Percentiles rank a stretch among this genome's conserved stretches.
phyloP scores from a whole-genome alignment of 23 tunicate genomes.

The Aplidium turbinatum region DNA sequence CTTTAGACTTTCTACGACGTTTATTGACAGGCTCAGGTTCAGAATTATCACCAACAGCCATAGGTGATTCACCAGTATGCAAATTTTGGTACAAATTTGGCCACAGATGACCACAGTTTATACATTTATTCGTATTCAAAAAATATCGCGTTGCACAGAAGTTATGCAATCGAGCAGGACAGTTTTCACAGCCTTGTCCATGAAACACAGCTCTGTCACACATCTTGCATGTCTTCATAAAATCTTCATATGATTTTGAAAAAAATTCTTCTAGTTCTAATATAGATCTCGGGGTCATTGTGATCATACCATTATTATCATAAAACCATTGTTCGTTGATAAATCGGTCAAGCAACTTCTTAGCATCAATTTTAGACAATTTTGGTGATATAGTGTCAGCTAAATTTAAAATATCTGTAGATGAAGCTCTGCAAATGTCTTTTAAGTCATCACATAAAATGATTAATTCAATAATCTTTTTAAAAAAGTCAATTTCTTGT shows the following conservation, averaged over 20 bases:
- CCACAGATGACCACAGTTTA: conserved; percentile 35
- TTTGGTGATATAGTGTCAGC: conserved; percentile 59
- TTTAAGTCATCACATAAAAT: conserved; percentile 25
- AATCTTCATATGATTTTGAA: conserved; percentile 26
- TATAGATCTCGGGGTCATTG: conserved; percentile 57
- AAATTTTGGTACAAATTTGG: too few relatives aligned
- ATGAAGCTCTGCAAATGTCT: conserved; percentile 55
- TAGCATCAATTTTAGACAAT: conserved; percentile 58
- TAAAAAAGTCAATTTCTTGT: conserved; percentile 63
- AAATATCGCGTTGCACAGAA: conserved; percentile 59
- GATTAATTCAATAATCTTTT: conserved; percentile 48
- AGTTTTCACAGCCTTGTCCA: conserved; percentile 48
- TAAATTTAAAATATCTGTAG: conserved; percentile 67
- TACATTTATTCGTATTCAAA: conserved; percentile 28
- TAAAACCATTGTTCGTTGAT: conserved; percentile 64
- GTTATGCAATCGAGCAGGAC: conserved; percentile 49
- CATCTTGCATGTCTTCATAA: conserved; percentile 33
- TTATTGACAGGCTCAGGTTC: too few relatives aligned
- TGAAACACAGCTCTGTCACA: conserved; percentile 59
- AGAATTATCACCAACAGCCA: too few relatives aligned
- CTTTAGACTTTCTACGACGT: too few relatives aligned
- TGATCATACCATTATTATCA: conserved; percentile 56
- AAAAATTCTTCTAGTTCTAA: conserved; percentile 68
- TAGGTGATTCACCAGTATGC: too few relatives aligned
- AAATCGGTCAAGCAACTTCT: conserved; percentile 41